A percentile compares a stretch with the other conserved stretches of the same genome.
Evolutionary conservation across 2,888 invertebrate species (phyloP).

Genomic region (Heliconius aoede): DNA sequence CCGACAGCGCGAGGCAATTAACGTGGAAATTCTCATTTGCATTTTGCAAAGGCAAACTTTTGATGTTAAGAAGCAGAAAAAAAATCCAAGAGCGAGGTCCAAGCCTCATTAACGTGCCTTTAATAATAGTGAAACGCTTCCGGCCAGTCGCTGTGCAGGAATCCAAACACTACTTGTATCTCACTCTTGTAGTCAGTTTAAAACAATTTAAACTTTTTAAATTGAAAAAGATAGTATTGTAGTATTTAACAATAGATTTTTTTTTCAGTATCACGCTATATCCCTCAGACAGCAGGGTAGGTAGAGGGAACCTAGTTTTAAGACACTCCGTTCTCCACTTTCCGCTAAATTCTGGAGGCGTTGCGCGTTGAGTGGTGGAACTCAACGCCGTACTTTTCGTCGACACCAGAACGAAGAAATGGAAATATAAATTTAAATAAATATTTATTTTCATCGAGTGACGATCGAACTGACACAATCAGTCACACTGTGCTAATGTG

Average conservation of each 20-base stretch:
- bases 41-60: conserved; percentile 78
- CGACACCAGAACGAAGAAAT: no score
- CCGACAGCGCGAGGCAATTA: conserved; percentile 74
- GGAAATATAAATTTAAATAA: no score
- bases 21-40: conserved; percentile 79
- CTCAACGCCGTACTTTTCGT: no score
- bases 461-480: no score
- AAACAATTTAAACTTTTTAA: conserved; percentile 36
- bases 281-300: no score
- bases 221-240: not conserved
- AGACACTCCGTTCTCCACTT: no score
- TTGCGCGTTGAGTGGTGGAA: no score
- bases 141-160: conserved; percentile 55
- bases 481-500: no score
- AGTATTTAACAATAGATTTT: not conserved
- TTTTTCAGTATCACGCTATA: no score
- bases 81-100: conserved; percentile 72
- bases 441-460: no score
- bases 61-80: conserved; percentile 77
- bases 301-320: no score
- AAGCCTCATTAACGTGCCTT: conserved; percentile 78
- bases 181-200: conserved; percentile 30
- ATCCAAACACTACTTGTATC: conserved; percentile 41
- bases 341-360: no score
- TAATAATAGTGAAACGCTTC: conserved; percentile 67